Evolutionary conservation across 2,888 invertebrate genomes (phyloP).

Genomic region (Drosophila atripex): DNA sequence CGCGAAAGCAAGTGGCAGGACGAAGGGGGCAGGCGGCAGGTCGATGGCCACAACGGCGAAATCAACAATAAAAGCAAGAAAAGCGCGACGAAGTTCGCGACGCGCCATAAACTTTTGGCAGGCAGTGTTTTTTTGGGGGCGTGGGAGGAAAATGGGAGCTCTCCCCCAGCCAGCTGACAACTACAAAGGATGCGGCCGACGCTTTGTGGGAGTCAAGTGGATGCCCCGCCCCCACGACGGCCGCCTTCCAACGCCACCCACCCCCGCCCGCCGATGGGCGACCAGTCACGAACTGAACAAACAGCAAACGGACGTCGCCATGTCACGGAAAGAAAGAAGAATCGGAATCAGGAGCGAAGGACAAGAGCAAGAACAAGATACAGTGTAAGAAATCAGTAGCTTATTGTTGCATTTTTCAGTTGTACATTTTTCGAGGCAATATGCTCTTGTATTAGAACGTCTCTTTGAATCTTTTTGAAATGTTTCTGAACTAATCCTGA

Average conservation of each 20-base stretch:
- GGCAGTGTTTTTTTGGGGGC: constrained; percentile 20
- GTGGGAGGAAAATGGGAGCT: no score
- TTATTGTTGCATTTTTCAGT: neutral
- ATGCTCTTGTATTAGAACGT: no score
- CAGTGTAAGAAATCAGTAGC: neutral
- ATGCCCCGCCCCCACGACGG: constrained; percentile 30
- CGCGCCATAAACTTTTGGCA: constrained; percentile 76
- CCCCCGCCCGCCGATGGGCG: constrained; percentile 21
- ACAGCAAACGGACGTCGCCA: constrained; percentile 57
- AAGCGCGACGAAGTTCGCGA: constrained; percentile 65
- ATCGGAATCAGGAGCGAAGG: constrained; percentile 2
- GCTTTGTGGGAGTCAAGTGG: constrained; percentile 44
- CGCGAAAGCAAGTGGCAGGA: neutral
- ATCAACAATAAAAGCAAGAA: constrained; percentile 46
- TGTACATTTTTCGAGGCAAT: no score
- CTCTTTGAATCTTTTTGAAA: no score
- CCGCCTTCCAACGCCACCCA: neutral
- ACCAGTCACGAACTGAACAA: constrained; percentile 66
- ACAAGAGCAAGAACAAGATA: constrained; percentile 2
- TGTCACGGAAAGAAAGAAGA: constrained; percentile 38
- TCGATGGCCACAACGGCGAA: constrained; percentile 45
- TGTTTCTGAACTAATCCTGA: no score
- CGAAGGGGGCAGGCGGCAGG: constrained; percentile 27
- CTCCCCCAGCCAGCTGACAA: neutral
- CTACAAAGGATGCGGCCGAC: constrained; percentile 46